A percentile compares a stretch with the other conserved stretches of the same genome.
These are phyloP conservation scores for Samia ricini DNA, from an alignment of 1,140 invertebrate genomes.

Conservation along the genomic window DNA sequence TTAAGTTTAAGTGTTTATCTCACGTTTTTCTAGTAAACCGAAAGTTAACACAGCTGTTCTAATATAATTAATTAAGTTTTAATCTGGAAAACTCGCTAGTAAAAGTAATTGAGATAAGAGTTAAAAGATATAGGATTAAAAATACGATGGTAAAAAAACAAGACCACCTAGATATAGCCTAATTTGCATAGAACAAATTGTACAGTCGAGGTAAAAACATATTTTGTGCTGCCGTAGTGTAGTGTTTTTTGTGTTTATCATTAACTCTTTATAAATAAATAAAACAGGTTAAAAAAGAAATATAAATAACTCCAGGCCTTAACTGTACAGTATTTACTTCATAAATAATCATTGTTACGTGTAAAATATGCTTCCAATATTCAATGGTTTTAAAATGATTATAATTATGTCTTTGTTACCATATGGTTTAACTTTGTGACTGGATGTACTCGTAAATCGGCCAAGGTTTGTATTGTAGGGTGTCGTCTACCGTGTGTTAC, in stretches of 20 bases:
- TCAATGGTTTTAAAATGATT: background rate
- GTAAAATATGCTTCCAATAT: background rate
- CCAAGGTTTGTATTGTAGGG: background rate
- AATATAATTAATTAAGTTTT: too few species aligned
- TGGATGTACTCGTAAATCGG: background rate
- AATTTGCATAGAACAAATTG: too few species aligned
- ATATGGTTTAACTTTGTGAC: background rate
- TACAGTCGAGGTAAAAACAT: background rate
- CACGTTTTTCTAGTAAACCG: too few species aligned
- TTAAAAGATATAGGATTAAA: too few species aligned
- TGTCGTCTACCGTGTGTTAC: background rate
- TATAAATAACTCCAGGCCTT: background rate
- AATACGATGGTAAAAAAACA: too few species aligned
- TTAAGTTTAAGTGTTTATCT: too few species aligned
- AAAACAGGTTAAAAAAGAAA: background rate
- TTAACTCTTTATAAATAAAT: background rate
- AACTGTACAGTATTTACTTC: background rate
- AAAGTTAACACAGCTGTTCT: too few species aligned
- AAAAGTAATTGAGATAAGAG: too few species aligned
- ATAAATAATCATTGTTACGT: background rate
- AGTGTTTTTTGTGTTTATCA: background rate
- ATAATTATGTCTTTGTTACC: background rate
- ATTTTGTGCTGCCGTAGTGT: background rate
- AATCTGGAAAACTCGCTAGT: too few species aligned
- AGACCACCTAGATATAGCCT: too few species aligned